Percentiles rank a stretch among this genome's conserved stretches.
These are phyloP conservation scores for Aeoliscus strigatus DNA, from an alignment of 2,797 vertebrate genomes.

Conservation along the genomic window DNA sequence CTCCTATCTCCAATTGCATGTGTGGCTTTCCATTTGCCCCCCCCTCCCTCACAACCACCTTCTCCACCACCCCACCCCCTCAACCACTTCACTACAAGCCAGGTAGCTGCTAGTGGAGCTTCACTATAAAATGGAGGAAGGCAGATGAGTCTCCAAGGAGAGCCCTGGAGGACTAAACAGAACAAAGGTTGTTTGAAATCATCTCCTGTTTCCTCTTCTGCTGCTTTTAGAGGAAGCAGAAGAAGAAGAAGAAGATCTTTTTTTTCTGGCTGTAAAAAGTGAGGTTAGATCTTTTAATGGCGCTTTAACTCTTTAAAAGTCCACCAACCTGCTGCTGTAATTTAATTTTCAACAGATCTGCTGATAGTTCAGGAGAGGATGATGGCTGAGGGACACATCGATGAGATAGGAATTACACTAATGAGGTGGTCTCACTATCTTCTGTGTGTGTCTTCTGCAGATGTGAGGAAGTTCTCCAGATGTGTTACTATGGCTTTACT, in stretches of 20 bases:
- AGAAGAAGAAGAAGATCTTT: too few relatives aligned
- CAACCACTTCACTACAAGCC: slow-evolving; percentile 80
- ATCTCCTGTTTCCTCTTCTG: slow-evolving; percentile 29
- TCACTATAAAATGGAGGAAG: slow-evolving; percentile 99
- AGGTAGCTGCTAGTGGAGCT: slow-evolving; percentile 85
- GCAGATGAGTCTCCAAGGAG: slow-evolving; percentile 81
- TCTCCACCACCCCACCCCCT: slow-evolving; percentile 36
- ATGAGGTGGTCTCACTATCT: slow-evolving; percentile 41
- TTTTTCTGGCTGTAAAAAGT: slow-evolving; percentile 54
- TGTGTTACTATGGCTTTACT: slow-evolving; percentile 4
- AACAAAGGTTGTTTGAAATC: slow-evolving; percentile 73
- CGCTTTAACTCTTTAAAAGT: slow-evolving; percentile 22
- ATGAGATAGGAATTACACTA: slow-evolving; percentile 56
- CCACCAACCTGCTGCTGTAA: slow-evolving; percentile 12
- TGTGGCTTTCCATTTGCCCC: slow-evolving; percentile 12
- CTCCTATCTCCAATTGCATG: slow-evolving; percentile 18
- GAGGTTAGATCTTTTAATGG: slow-evolving; percentile 29
- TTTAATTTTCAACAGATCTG: slow-evolving; percentile 16
- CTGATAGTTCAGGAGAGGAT: slow-evolving; percentile 24
- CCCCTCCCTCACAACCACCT: slow-evolving; percentile 6
- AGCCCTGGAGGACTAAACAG: slow-evolving; percentile 69
- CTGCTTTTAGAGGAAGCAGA: slow-evolving; percentile 43
- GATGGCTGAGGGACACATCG: slow-evolving; percentile 41
- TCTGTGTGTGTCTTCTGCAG: slow-evolving; percentile 24
- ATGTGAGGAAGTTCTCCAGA: slow-evolving; percentile 63